Percentiles rank a stretch among this genome's conserved stretches.
These are phyloP conservation scores for Epizoanthus rinbou DNA, from an alignment of 92 coral and sea anemone species.

Conservation along the genomic window DNA sequence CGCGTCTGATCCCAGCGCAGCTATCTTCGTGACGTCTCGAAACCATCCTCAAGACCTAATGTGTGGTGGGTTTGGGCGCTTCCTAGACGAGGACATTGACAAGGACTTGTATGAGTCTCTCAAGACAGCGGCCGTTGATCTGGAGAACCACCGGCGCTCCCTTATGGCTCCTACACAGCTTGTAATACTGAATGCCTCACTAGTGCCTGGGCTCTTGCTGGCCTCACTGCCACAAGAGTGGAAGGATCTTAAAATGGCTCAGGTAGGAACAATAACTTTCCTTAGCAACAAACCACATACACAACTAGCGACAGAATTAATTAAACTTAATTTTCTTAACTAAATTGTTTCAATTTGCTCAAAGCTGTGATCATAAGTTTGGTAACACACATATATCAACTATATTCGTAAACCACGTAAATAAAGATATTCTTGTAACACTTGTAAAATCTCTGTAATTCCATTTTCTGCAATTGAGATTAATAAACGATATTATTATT, in stretches of 20 bases:
- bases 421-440: no score
- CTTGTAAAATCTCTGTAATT: no score
- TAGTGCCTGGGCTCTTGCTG: slow-evolving; percentile 78
- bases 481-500: no score
- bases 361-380: no score
- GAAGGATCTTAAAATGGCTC: slow-evolving; percentile 46
- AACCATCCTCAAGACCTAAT: slow-evolving; percentile 68
- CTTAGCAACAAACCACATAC: no score
- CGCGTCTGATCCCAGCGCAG: slow-evolving; percentile 53
- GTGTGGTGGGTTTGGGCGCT: slow-evolving; percentile 71
- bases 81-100: slow-evolving; percentile 70
- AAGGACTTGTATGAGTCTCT: slow-evolving; percentile 59
- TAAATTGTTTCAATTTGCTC: no score
- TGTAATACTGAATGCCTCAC: slow-evolving; percentile 59
- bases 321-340: no score
- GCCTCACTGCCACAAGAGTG: slow-evolving; percentile 80
- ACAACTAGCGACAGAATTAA: no score
- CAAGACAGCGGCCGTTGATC: slow-evolving; percentile 60
- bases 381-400: no score
- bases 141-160: slow-evolving; percentile 45
- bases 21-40: slow-evolving; percentile 72
- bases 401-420: no score
- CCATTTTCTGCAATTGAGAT: no score
- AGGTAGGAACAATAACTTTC: slow-evolving; percentile 5
- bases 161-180: slow-evolving; percentile 72